phyloP scores from a whole-genome alignment of 2,797 vertebrate genomes.

The Tenualosa ilisha region DNA sequence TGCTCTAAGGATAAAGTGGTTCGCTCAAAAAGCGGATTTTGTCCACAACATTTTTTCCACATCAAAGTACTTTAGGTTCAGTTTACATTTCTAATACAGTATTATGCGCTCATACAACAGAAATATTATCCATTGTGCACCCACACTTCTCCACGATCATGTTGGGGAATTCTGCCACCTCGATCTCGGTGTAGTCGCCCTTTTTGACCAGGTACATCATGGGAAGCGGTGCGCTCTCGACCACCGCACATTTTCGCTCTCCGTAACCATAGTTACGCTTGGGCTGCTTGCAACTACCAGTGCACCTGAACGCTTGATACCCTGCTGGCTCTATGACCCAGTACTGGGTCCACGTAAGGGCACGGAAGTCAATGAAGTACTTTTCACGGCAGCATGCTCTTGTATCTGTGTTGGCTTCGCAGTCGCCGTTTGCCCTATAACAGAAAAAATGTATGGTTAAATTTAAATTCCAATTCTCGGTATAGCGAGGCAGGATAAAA shows the following conservation, averaged over 20 bases:
- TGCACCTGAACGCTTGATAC: conserved; percentile 81
- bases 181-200: conserved; percentile 88
- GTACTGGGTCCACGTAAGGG: conserved; percentile 82
- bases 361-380: conserved; percentile 81
- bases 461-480: neutral
- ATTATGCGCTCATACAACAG: conserved; percentile 70
- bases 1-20: conserved; percentile 62
- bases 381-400: conserved; percentile 84
- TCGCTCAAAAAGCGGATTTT: neutral
- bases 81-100: neutral
- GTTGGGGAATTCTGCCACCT: conserved; percentile 88
- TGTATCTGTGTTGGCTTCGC: conserved; percentile 65
- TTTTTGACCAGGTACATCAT: conserved; percentile 90
- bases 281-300: conserved; percentile 72
- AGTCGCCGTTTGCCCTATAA: conserved; percentile 82
- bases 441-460: neutral
- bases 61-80: conserved; percentile 66
- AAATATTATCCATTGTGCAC: conserved; percentile 78
- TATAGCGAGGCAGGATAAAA: neutral
- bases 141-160: conserved; percentile 86
- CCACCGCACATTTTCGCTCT: conserved; percentile 74
- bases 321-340: conserved; percentile 87
- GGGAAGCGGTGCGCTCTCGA: conserved; percentile 81
- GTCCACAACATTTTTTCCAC: neutral
- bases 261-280: conserved; percentile 73